These are phyloP conservation scores for Andrena flavipes DNA, from an alignment of 2,888 invertebrate species.

Conservation along the genomic window DNA sequence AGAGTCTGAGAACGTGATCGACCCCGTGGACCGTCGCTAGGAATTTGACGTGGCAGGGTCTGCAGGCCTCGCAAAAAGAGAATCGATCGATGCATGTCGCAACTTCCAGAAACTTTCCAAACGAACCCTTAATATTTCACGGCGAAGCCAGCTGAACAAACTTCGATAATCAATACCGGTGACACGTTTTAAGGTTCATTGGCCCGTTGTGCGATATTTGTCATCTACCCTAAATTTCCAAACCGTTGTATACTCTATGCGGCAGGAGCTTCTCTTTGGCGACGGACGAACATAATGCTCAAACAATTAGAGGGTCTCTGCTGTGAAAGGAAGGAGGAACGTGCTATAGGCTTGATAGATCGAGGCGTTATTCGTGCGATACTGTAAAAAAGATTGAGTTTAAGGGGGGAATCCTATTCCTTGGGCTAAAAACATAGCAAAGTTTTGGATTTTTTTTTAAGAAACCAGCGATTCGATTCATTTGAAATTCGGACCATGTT, in stretches of 20 bases:
- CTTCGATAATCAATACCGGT: conserved; percentile 52
- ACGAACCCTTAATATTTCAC: conserved; percentile 63
- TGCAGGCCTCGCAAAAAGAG: conserved; percentile 35
- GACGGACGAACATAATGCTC: no score
- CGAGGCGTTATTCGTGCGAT: no score
- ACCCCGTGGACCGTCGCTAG: conserved; percentile 9
- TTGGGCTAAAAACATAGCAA: no score
- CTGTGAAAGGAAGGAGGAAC: no score
- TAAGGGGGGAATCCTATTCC: no score
- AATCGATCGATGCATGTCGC: conserved; percentile 53
- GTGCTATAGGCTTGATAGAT: no score
- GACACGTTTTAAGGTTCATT: conserved; percentile 49
- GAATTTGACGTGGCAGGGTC: conserved; percentile 27
- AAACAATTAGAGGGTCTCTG: no score
- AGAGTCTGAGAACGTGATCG: conserved; percentile 63
- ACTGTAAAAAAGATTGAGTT: no score
- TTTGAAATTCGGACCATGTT: no score
- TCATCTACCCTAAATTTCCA: conserved; percentile 13
- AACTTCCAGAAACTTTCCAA: conserved; percentile 37
- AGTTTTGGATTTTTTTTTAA: no score
- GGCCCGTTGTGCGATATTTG: conserved; percentile 38
- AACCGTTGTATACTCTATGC: neutral
- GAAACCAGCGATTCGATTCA: no score
- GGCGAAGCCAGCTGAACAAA: conserved; percentile 48
- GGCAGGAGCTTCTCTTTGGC: neutral